A percentile compares a stretch with the other conserved stretches of the same genome.
phyloP scores from a whole-genome alignment of 2,888 invertebrate species.

The Thysanoteuthis rhombus region DNA sequence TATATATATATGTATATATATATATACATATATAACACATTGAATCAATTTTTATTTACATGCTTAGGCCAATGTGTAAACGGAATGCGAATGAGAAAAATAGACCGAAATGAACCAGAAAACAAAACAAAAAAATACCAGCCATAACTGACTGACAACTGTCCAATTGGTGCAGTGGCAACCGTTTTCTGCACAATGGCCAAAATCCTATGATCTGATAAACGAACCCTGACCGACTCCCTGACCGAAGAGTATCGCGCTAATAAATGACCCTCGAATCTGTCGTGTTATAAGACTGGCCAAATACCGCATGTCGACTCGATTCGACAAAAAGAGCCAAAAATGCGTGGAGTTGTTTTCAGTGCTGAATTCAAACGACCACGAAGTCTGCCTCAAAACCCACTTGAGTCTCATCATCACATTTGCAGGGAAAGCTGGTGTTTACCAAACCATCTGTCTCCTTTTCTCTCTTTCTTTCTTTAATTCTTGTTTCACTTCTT shows the following conservation, averaged over 20 bases:
- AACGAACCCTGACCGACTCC: background rate
- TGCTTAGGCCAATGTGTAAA: too few relatives aligned
- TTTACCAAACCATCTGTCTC: background rate
- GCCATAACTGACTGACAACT: background rate
- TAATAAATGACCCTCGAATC: background rate
- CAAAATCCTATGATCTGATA: background rate
- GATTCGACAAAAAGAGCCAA: background rate
- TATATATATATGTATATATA: too few relatives aligned
- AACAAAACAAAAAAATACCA: too few relatives aligned
- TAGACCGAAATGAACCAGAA: too few relatives aligned
- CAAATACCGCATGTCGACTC: background rate
- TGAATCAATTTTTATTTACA: too few relatives aligned
- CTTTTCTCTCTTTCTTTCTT: background rate
- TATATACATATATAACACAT: too few relatives aligned
- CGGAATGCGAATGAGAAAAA: too few relatives aligned
- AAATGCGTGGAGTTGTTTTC: background rate
- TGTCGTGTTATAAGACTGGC: background rate
- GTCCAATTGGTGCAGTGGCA: background rate
- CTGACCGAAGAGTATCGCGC: background rate
- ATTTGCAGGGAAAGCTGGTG: background rate
- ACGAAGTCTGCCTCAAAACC: background rate
- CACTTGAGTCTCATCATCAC: background rate
- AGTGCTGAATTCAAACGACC: background rate
- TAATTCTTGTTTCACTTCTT: too few relatives aligned
- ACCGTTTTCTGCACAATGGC: background rate